phyloP scores from a whole-genome alignment of 2,797 vertebrate species.

The Halcyon badia region DNA sequence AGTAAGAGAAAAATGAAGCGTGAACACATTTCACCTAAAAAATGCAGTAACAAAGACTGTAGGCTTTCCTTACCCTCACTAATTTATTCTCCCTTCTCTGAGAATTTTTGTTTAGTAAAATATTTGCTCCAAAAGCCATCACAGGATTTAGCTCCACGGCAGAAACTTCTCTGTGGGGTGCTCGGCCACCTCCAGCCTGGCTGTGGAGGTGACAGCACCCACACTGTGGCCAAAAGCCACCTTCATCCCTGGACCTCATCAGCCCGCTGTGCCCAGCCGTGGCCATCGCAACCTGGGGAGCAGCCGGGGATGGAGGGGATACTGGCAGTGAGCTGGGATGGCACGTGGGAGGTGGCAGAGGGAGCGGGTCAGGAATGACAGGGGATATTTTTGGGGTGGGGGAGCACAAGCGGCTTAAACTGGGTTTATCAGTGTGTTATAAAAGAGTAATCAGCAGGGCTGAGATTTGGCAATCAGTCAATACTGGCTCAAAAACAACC shows the following conservation, averaged over 20 bases:
- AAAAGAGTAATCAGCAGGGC: neutral
- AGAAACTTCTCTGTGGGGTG: neutral
- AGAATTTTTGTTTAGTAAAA: neutral
- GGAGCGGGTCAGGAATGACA: neutral
- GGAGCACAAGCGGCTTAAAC: neutral
- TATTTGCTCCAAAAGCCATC: neutral
- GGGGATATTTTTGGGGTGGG: neutral
- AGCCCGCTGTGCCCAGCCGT: accelerated
- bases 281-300: accelerated
- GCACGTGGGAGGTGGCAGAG: accelerated
- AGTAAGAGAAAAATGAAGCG: accelerated
- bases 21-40: accelerated
- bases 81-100: accelerated
- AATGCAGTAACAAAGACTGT: neutral
- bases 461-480: constrained; percentile 66
- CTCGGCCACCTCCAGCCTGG: accelerated
- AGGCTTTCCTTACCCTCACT: neutral
- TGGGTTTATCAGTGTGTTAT: neutral
- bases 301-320: accelerated
- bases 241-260: neutral
- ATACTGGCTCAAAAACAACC: constrained; percentile 17
- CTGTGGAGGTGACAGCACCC: accelerated
- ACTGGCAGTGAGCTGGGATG: neutral
- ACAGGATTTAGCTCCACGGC: neutral
- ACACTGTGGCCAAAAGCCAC: accelerated